Base-by-base conservation (phyloP, 2,888 invertebrate genomes). In the Aphidoletes aphidimyza region DNA sequence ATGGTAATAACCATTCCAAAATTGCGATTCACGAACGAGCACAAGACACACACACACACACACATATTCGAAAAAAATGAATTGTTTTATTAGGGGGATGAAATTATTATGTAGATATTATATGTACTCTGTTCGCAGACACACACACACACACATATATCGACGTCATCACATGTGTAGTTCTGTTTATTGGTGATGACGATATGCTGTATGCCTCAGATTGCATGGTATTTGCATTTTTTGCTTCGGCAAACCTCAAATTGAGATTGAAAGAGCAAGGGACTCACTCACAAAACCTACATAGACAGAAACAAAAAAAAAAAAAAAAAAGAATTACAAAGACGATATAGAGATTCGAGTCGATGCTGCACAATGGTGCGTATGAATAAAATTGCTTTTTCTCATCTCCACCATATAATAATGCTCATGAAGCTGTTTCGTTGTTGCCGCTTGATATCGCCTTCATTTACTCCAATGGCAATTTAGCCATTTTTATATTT, bases 201-300 rank as follows among this genome's bases (percentile, higher is more conserved):
- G 69, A 30, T n/a, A 34, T 69, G 69, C 22, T 69, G 69, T 30
- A 69, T 69, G 30, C 30, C 11, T 30, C 69, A 69, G 69, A 69
- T 69, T 69, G 30, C 69, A 69, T 69, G 69, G 69, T 1, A 69
- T 69, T 69, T 69, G 69, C 69, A 69, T 69, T 69, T n/a, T 69
- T 30, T n/a, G 69, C 30, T 69, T 54, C 69, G 69, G 30, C 11
- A 5, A 30, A 2, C 26, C 11, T 30, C 11, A 26, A 30, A 26
- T 54, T 54, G 22, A 54, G 22, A 22, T 22, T 54, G 54, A 2
- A 17, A 11, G 47, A 47, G 17, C 8, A 19, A 47, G 17, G n/a
- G n/a, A n/a, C n/a, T n/a, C n/a, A n/a, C n/a, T n/a, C n/a, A n/a
- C n/a, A n/a, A n/a, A n/a, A n/a, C n/a, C n/a, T n/a, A n/a, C n/a